These are phyloP conservation scores for Ranitomeya variabilis DNA, from an alignment of 2,113 vertebrate genomes.

Conservation along the genomic window DNA sequence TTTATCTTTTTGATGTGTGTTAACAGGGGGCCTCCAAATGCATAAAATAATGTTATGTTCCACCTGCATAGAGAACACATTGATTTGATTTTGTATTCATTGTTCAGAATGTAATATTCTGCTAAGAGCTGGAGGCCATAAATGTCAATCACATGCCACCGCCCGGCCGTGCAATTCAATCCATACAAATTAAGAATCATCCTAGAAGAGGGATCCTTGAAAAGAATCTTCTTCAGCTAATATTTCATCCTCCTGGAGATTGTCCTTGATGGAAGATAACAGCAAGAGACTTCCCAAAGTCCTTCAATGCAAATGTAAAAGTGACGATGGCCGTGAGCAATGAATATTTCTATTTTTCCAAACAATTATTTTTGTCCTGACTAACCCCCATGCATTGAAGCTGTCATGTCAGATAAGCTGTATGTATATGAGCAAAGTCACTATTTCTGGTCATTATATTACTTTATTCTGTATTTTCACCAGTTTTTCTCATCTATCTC, in stretches of 20 bases:
- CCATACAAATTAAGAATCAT: slow-evolving; percentile 45
- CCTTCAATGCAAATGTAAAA: neutral
- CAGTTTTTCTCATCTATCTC: no score
- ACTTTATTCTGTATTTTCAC: no score
- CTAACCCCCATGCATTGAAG: no score
- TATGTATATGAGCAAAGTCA: no score
- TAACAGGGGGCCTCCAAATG: slow-evolving; percentile 6
- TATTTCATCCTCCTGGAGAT: slow-evolving; percentile 22
- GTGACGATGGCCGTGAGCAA: neutral
- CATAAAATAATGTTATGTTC: slow-evolving; percentile 3
- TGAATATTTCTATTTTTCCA: no score
- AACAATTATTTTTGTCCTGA: no score
- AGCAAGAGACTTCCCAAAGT: neutral
- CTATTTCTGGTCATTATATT: no score
- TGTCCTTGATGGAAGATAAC: slow-evolving; percentile 31
- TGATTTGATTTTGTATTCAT: slow-evolving; percentile 50
- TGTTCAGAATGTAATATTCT: slow-evolving; percentile 41
- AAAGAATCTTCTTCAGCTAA: slow-evolving; percentile 12
- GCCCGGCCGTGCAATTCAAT: slow-evolving; percentile 43
- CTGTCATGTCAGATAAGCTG: no score
- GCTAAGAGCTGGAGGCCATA: slow-evolving; percentile 37
- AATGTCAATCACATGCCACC: slow-evolving; percentile 51
- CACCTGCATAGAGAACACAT: slow-evolving; percentile 13
- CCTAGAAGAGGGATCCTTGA: slow-evolving; percentile 4
- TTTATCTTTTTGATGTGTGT: slow-evolving; percentile 10